Percentiles rank a stretch among this genome's conserved stretches.
Conservation (phyloP, 2,888 invertebrate species). For the Drosophila barbarae region DNA sequence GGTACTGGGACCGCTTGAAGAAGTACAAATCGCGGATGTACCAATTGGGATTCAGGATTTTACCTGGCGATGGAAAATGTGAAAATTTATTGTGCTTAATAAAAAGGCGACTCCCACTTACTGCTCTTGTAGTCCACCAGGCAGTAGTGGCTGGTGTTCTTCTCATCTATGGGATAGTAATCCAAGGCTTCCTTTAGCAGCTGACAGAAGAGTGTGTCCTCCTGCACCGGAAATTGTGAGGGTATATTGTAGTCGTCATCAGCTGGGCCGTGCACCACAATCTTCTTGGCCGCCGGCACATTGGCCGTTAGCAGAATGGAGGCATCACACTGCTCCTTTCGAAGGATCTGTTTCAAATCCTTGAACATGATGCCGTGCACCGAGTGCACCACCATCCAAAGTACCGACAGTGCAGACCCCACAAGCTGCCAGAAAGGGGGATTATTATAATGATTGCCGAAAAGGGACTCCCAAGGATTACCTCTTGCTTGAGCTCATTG, state of each 20-base stretch:
- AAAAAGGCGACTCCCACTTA: conserved; percentile 80
- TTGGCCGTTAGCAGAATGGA: conserved; percentile 98
- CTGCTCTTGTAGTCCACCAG: conserved; percentile 99
- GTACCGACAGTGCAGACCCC: conserved; percentile 94
- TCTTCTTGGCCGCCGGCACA: conserved; percentile 99
- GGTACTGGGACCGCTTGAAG: conserved; percentile 98
- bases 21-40: conserved; percentile 97
- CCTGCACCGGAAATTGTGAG: conserved; percentile 98
- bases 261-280: conserved; percentile 94
- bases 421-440: conserved; percentile 82
- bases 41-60: conserved; percentile 96
- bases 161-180: conserved; percentile 97
- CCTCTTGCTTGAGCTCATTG: conserved; percentile 95
- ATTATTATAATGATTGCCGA: neutral
- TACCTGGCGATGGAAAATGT: conserved; percentile 83
- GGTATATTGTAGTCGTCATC: conserved; percentile 96
- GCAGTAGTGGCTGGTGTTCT: conserved; percentile 92
- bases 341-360: conserved; percentile 97
- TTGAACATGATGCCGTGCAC: conserved; percentile 99
- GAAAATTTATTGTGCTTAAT: fast-evolving
- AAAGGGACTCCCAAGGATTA: conserved; percentile 25
- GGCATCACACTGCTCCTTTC: conserved; percentile 99
- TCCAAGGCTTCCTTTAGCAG: conserved; percentile 97
- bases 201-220: conserved; percentile 97
- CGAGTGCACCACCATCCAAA: conserved; percentile 99